These are phyloP conservation scores for Latrodectus geometricus DNA, from an alignment of 1,140 invertebrate genomes.

Conservation along the genomic window DNA sequence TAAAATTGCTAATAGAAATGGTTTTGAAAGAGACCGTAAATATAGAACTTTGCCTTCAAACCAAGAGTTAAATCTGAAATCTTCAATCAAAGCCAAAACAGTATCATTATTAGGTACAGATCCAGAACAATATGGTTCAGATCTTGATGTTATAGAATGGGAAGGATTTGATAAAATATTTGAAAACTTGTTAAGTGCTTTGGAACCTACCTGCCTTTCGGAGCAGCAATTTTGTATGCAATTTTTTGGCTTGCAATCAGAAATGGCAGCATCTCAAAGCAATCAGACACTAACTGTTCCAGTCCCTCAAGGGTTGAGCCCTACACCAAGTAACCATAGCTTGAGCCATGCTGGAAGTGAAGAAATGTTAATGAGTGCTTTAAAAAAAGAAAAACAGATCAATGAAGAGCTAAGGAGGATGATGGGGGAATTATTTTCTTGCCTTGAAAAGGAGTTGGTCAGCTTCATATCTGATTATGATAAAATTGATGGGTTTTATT, in stretches of 20 bases:
- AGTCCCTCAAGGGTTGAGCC: constrained; percentile 14
- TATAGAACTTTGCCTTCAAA: constrained; percentile 66
- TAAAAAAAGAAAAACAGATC: constrained; percentile 67
- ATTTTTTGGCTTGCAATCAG: constrained; percentile 89
- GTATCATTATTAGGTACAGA: constrained; percentile 75
- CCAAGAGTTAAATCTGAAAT: constrained; percentile 67
- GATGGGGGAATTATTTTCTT: constrained; percentile 88
- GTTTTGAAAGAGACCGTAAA: constrained; percentile 48
- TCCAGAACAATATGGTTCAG: constrained; percentile 73
- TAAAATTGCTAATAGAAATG: constrained; percentile 58
- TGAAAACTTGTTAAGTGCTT: constrained; percentile 84
- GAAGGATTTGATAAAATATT: constrained; percentile 78
- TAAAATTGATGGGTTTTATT: constrained; percentile 89
- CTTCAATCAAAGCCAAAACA: constrained; percentile 60
- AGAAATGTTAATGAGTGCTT: constrained; percentile 37
- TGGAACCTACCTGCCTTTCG: constrained; percentile 91
- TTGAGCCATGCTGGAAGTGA: constrained; percentile 55
- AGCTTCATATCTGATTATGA: constrained; percentile 88
- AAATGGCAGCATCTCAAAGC: constrained; percentile 48
- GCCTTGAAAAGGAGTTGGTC: constrained; percentile 86
- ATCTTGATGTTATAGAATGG: constrained; percentile 73
- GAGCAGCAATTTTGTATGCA: constrained; percentile 96
- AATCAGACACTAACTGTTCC: constrained; percentile 22
- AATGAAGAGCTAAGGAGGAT: constrained; percentile 73
- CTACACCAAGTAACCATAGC: constrained; percentile 24